phyloP scores from a whole-genome alignment of 1,140 invertebrate species.

The Archivesica marissinica region DNA sequence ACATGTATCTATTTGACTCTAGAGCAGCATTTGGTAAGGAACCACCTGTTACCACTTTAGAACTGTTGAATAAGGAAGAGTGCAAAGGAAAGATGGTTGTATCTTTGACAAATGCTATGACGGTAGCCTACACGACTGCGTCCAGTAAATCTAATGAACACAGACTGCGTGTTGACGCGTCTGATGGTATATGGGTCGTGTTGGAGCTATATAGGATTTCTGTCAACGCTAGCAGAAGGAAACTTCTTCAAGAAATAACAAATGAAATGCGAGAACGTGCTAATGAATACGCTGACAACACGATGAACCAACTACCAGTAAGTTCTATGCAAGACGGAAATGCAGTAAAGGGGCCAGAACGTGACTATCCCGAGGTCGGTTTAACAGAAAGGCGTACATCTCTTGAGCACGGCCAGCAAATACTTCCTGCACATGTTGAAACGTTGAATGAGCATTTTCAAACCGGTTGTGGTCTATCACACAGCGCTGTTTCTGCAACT shows the following conservation, averaged over 20 bases:
- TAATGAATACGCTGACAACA: slow-evolving; percentile 9
- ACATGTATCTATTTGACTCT: slow-evolving; percentile 11
- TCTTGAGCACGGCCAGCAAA: not conserved
- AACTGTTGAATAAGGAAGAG: not conserved
- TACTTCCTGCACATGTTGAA: not conserved
- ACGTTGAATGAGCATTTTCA: not conserved
- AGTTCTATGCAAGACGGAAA: not conserved
- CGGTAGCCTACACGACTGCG: not conserved
- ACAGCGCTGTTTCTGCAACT: too few species aligned
- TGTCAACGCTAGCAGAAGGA: not conserved
- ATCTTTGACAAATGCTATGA: not conserved
- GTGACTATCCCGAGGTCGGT: not conserved
- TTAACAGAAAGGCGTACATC: not conserved
- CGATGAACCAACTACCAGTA: not conserved
- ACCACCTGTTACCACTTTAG: not conserved
- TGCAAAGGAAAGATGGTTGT: slow-evolving; percentile 18
- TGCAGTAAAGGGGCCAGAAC: not conserved
- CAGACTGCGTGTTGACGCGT: not conserved
- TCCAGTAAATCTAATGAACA: not conserved
- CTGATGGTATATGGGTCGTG: slow-evolving; percentile 28
- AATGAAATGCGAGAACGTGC: not conserved
- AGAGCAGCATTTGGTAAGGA: not conserved
- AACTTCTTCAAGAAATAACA: not conserved
- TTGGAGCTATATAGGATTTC: slow-evolving; percentile 13
- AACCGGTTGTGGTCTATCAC: too few species aligned